phyloP scores from a whole-genome alignment of 2,113 vertebrate genomes.

The Spheniscus mendiculus region DNA sequence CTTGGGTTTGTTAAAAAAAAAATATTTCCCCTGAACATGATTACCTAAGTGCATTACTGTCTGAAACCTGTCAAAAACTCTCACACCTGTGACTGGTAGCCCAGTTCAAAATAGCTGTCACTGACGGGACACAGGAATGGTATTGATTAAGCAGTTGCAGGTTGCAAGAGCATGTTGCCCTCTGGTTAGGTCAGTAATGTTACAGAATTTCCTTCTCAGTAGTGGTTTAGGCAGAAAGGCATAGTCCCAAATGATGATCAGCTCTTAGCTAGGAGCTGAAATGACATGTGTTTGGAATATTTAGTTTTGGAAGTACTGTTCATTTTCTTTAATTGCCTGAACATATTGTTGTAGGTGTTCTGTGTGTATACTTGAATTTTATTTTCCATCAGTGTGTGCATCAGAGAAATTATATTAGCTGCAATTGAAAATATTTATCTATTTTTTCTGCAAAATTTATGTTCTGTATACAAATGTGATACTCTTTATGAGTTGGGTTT shows the following conservation, averaged over 20 bases:
- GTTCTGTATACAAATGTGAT: not conserved
- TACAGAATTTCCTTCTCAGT: not conserved
- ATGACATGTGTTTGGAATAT: not conserved
- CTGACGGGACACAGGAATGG: not conserved
- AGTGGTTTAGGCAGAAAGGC: not conserved
- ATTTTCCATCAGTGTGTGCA: slow-evolving; percentile 26
- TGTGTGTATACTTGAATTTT: slow-evolving; percentile 59
- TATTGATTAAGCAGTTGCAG: not conserved
- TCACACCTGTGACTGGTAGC: not conserved
- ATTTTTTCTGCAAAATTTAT: slow-evolving; percentile 4
- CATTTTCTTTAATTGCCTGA: slow-evolving; percentile 65
- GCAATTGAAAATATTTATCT: slow-evolving; percentile 55
- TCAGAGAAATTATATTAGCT: slow-evolving; percentile 19
- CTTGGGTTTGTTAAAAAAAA: not conserved
- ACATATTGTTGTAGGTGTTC: slow-evolving; percentile 71
- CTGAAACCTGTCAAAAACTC: not conserved
- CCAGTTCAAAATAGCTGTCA: not conserved
- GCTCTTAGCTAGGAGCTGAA: not conserved
- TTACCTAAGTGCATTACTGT: not conserved
- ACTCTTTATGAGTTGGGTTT: not conserved
- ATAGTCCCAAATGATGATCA: not conserved
- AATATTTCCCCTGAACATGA: not conserved
- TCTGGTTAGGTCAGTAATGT: not conserved
- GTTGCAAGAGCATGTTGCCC: not conserved
- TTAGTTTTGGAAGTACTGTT: slow-evolving; percentile 39